A percentile compares a stretch with the other conserved stretches of the same genome.
These are phyloP conservation scores for Euura lappo DNA, from an alignment of 1,140 invertebrate species.

Conservation along the genomic window DNA sequence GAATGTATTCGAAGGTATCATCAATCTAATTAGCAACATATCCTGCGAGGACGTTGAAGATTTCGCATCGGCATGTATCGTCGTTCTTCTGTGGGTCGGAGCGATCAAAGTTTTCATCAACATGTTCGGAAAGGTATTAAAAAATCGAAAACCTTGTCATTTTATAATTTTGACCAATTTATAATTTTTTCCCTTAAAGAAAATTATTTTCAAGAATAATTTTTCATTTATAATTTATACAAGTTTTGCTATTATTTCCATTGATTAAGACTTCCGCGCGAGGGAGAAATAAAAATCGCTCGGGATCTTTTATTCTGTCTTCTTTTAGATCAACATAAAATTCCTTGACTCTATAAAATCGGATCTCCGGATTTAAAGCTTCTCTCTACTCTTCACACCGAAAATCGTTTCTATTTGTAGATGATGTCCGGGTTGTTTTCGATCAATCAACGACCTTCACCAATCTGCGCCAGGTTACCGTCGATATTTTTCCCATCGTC, in stretches of 20 bases:
- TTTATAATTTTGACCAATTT: conserved; percentile 15
- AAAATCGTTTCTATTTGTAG: conserved; percentile 5
- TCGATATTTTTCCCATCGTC: neutral
- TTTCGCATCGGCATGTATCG: conserved; percentile 42
- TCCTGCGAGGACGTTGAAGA: conserved; percentile 44
- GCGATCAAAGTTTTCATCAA: conserved; percentile 32
- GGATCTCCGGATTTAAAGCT: no score
- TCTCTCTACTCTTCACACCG: neutral
- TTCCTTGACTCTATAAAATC: neutral
- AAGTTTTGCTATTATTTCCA: no score
- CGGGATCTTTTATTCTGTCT: no score
- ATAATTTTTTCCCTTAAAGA: neutral
- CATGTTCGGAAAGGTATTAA: conserved; percentile 33
- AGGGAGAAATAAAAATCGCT: no score
- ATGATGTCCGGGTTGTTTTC: neutral
- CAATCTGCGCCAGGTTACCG: neutral
- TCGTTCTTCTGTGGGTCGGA: conserved; percentile 43
- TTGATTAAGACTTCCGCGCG: no score
- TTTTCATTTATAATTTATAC: no score
- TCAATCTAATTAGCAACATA: conserved; percentile 39
- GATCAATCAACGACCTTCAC: neutral
- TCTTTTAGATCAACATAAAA: neutral
- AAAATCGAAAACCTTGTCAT: neutral
- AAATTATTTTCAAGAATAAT: neutral
- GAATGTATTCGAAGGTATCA: conserved; percentile 42